Evolutionary conservation across 2,797 vertebrate genomes (phyloP), one percentile per base, ranked within the genome.

Genomic region (Megalops cyprinoides): DNA sequence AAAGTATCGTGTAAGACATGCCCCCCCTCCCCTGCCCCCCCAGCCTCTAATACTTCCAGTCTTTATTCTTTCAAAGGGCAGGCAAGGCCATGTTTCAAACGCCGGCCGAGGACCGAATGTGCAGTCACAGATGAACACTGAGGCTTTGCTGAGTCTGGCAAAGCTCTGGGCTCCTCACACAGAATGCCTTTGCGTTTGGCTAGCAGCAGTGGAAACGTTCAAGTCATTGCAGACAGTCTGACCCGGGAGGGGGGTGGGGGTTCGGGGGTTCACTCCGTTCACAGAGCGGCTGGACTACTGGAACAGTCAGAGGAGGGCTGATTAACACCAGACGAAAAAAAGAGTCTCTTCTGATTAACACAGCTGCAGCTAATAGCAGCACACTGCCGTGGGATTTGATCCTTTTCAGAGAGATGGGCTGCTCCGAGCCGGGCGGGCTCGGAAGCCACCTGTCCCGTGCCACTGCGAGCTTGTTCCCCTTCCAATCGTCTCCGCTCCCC

Each of bases 151-250:
- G 39, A 7, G 1, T 20, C 31, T 14, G 53, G 76, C 31, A 14
- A 51, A 1, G 48, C 28, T 3, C 76, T 62, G 75, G 31, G n/a
- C 51, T 49, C 53, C 28, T 48, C 37, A 23, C 14, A n/a, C 25
- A 85, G 93, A 91, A 90, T 90, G 92, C 88, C 92, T 91, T 91
- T 88, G 84, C 88, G 89, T 87, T 88, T 91, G 92, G 92, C 92
- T 93, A 90, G 85, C 88, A 82, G 87, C 87, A 83, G 86, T 93
- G 92, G 93, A 94, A 94, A 94, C 87, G 89, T 92, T 89, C 88
- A 84, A 78, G 77, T 87, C 82, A 88, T 87, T 87, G 87, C 89
- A 88, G 88, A 91, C 84, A 82, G 79, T 76, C 81, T 78, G 77
- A 76, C 67, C 31, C 3, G 6, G 20, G 49, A 28, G 48, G 48